Evolutionary conservation across 2,888 invertebrate species (phyloP).

Genomic region (Zele albiditarsus): DNA sequence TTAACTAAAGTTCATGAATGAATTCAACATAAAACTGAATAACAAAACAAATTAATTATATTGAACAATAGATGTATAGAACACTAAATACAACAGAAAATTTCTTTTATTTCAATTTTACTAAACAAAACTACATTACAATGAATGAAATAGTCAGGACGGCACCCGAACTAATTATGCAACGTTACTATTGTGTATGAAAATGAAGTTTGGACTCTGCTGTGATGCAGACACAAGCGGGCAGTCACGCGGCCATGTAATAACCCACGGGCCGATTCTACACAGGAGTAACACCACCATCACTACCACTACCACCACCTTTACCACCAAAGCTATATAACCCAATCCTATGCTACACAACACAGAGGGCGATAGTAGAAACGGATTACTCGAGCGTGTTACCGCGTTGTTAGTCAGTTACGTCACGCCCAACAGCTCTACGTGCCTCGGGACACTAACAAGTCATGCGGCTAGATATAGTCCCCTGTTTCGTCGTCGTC

Average conservation of each 20-base stretch:
- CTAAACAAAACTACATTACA: not conserved
- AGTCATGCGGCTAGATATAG: constrained; percentile 20
- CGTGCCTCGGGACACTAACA: constrained; percentile 46
- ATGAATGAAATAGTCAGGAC: not conserved
- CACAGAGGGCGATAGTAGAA: constrained; percentile 48
- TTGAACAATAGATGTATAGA: too few species aligned
- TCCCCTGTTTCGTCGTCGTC: constrained; percentile 2
- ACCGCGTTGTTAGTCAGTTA: constrained; percentile 53
- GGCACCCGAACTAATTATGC: constrained; percentile 44
- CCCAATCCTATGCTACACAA: not conserved
- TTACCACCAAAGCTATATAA: not conserved
- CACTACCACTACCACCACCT: too few species aligned
- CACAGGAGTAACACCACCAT: not conserved
- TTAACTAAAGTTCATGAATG: too few species aligned
- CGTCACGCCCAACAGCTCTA: constrained; percentile 51
- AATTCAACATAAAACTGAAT: too few species aligned
- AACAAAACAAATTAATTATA: too few species aligned
- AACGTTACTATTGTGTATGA: constrained; percentile 40
- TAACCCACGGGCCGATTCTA: constrained; percentile 36
- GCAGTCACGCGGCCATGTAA: constrained; percentile 48
- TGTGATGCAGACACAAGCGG: constrained; percentile 7
- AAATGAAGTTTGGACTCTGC: constrained; percentile 46
- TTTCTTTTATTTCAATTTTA: too few species aligned
- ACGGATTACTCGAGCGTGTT: constrained; percentile 54
- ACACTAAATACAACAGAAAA: too few species aligned